These are phyloP conservation scores for Acipenser ruthenus DNA, from an alignment of 2,797 vertebrate species.

Conservation along the genomic window DNA sequence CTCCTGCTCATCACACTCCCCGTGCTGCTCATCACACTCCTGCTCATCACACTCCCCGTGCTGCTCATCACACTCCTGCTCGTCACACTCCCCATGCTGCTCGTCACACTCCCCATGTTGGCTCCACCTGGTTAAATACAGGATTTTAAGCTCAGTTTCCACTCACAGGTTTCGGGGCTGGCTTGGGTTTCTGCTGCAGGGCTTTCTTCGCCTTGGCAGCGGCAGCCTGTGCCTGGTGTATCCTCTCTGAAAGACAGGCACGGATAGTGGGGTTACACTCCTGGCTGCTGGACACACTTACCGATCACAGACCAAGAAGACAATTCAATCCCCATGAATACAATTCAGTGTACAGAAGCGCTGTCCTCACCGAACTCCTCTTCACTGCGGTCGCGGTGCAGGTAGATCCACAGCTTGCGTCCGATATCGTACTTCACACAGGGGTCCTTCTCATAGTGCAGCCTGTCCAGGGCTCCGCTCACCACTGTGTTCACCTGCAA, in stretches of 20 bases:
- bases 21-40: no score
- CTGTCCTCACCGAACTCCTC: conserved; percentile 85
- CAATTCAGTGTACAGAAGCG: background rate
- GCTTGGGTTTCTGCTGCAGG: conserved; percentile 93
- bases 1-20: no score
- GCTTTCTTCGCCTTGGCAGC: conserved; percentile 95
- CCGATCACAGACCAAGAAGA: background rate
- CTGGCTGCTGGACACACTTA: background rate
- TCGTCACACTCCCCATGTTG: no score
- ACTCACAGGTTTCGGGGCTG: conserved; percentile 81
- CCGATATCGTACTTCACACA: conserved; percentile 97
- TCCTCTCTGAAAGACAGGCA: conserved; percentile 67
- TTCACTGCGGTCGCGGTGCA: conserved; percentile 86
- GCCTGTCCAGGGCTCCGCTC: conserved; percentile 86
- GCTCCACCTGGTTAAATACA: no score
- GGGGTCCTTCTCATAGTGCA: conserved; percentile 96
- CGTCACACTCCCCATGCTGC: no score
- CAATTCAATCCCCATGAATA: background rate
- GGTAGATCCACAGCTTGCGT: conserved; percentile 94
- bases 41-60: no score
- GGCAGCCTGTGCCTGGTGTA: conserved; percentile 94
- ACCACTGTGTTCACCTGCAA: conserved; percentile 91
- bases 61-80: no score
- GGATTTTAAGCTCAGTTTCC: no score
- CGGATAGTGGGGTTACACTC: background rate